These are phyloP conservation scores for Drosophila tripunctata DNA, from an alignment of 2,888 invertebrate species.

Conservation along the genomic window DNA sequence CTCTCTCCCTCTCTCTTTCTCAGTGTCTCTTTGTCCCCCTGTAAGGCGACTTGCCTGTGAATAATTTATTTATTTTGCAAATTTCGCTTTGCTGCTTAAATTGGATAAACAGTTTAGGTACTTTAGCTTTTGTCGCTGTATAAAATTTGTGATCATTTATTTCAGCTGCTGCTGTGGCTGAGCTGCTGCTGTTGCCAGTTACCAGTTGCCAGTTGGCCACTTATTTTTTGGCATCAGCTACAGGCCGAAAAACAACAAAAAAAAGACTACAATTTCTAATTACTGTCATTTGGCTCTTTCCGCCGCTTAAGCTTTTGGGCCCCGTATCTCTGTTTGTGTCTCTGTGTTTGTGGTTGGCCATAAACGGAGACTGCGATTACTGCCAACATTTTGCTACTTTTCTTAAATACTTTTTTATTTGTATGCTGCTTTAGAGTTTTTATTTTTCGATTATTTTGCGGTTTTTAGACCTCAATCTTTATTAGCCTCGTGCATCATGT, in stretches of 20 bases:
- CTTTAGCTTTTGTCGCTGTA: constrained; percentile 52
- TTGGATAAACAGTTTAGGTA: constrained; percentile 56
- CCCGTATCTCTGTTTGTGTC: too few relatives aligned
- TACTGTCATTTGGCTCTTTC: constrained; percentile 71
- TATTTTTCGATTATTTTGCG: background rate
- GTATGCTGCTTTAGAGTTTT: constrained; percentile 23
- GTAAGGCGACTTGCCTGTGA: constrained; percentile 53
- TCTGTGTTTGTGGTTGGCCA: constrained; percentile 34
- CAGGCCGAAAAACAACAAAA: constrained; percentile 31
- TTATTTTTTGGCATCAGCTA: constrained; percentile 62
- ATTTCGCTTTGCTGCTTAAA: constrained; percentile 31
- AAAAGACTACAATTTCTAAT: constrained; percentile 66
- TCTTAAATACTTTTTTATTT: constrained; percentile 6
- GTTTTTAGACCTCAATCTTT: background rate
- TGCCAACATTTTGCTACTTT: constrained; percentile 38
- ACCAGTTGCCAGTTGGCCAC: constrained; percentile 54
- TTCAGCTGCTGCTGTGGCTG: constrained; percentile 53
- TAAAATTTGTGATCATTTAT: constrained; percentile 76
- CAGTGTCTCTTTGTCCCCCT: too few relatives aligned
- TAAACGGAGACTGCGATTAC: constrained; percentile 7
- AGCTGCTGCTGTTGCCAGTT: constrained; percentile 48
- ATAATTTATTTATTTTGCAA: constrained; percentile 72
- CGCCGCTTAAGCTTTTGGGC: constrained; percentile 40
- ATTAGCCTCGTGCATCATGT: background rate
- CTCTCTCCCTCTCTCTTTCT: too few relatives aligned